These are phyloP conservation scores for Meloidogyne chitwoodi DNA, from an alignment of 1,140 invertebrate species.

Conservation along the genomic window DNA sequence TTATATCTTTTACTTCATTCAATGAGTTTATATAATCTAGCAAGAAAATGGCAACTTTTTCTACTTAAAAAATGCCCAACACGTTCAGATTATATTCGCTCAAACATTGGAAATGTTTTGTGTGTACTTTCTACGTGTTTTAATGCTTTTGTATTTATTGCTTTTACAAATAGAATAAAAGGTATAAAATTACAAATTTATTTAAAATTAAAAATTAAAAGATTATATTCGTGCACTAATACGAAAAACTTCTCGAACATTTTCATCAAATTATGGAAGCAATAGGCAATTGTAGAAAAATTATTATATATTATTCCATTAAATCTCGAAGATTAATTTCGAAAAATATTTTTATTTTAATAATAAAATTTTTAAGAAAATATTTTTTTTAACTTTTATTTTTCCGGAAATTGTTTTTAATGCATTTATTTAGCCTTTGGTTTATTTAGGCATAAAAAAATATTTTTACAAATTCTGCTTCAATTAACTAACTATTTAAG, in stretches of 20 bases:
- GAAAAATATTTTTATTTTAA: too few relatives aligned
- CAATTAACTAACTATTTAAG: not conserved
- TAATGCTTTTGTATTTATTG: slow-evolving; percentile 60
- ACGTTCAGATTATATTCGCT: slow-evolving; percentile 50
- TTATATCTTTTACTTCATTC: slow-evolving; percentile 56
- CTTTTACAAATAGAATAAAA: slow-evolving; percentile 52
- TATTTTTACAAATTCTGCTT: not conserved
- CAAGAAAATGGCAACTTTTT: slow-evolving; percentile 52
- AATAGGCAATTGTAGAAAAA: not conserved
- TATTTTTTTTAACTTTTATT: too few relatives aligned
- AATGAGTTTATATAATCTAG: slow-evolving; percentile 52
- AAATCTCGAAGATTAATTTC: too few relatives aligned
- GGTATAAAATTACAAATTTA: not conserved
- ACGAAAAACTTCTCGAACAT: slow-evolving; percentile 53
- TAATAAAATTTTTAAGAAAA: too few relatives aligned
- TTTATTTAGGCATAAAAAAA: not conserved
- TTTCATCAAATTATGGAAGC: slow-evolving; percentile 42
- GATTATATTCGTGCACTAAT: slow-evolving; percentile 53
- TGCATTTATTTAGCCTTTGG: not conserved
- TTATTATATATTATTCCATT: too few relatives aligned
- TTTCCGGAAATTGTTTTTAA: not conserved
- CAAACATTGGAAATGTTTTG: slow-evolving; percentile 51
- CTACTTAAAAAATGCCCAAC: slow-evolving; percentile 48
- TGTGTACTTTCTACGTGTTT: slow-evolving; percentile 56
- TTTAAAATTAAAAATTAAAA: slow-evolving; percentile 14